Percentiles rank a stretch among this genome's conserved stretches.
These are phyloP conservation scores for Ivindomyrus marchei DNA, from an alignment of 2,113 vertebrate genomes.

Conservation along the genomic window DNA sequence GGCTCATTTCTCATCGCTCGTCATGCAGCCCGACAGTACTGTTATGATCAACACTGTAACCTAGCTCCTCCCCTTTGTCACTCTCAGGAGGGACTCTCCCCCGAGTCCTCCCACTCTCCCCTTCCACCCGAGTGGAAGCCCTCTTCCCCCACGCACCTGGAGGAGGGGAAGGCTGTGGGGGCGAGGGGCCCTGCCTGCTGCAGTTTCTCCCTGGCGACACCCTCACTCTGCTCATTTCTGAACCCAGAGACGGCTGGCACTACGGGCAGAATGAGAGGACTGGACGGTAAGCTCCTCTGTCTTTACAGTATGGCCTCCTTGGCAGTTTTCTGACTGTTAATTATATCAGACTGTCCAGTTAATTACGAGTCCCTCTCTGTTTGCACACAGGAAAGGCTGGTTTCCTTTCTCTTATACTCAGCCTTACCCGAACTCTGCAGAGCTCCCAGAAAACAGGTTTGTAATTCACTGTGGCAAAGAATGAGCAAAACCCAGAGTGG, in stretches of 20 bases:
- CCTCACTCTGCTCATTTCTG: constrained; percentile 68
- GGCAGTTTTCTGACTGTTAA: neutral
- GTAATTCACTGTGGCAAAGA: constrained; percentile 9
- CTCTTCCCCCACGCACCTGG: constrained; percentile 53
- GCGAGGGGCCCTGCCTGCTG: constrained; percentile 56
- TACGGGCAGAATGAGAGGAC: constrained; percentile 74
- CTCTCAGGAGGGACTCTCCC: constrained; percentile 64
- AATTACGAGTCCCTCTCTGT: constrained; percentile 8
- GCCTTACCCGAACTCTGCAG: constrained; percentile 47
- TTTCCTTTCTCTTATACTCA: constrained; percentile 79
- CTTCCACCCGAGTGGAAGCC: constrained; percentile 50
- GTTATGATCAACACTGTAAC: neutral
- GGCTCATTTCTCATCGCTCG: neutral
- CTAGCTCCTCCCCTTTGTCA: neutral
- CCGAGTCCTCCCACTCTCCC: constrained; percentile 56
- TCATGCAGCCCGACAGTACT: too few relatives aligned
- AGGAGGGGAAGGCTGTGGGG: constrained; percentile 29
- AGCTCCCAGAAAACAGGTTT: constrained; percentile 55
- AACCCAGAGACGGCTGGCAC: constrained; percentile 75
- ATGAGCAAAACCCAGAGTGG: neutral
- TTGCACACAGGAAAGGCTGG: constrained; percentile 70
- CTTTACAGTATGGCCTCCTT: neutral
- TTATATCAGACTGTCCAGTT: neutral
- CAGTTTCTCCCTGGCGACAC: constrained; percentile 65
- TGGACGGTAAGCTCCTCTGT: constrained; percentile 50